A percentile compares a stretch with the other conserved stretches of the same genome.
Conservation (phyloP, 2,888 invertebrate species). For the Dichetophora obliterata region DNA sequence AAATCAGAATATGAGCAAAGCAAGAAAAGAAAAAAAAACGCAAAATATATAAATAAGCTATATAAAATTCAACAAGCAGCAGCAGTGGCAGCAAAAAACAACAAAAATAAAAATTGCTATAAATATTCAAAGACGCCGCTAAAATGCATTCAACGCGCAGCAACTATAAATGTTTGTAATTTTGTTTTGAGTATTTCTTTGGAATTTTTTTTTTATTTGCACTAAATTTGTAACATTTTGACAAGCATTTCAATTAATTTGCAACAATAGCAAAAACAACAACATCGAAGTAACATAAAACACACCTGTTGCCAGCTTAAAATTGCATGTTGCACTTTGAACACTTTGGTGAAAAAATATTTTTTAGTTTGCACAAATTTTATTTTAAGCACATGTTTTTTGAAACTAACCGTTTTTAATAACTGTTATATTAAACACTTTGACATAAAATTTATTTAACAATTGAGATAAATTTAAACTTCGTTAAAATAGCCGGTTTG, state of each 20-base stretch:
- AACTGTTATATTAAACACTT: too few relatives aligned
- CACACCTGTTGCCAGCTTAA: conserved; percentile 15
- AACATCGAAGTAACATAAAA: background rate
- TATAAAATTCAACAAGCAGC: background rate
- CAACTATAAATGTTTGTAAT: conserved; percentile 10
- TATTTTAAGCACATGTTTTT: background rate
- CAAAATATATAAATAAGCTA: background rate
- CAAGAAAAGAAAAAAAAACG: background rate
- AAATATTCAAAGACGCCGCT: background rate
- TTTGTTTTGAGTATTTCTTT: background rate
- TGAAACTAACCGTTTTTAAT: too few relatives aligned
- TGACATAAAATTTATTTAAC: too few relatives aligned
- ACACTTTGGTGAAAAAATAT: background rate
- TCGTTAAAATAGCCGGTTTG: background rate
- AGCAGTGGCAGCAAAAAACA: background rate
- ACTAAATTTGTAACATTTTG: background rate
- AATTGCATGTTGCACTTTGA: background rate
- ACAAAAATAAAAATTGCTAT: conserved; percentile 2
- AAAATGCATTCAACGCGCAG: conserved; percentile 4
- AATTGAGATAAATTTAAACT: background rate
- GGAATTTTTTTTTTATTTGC: background rate
- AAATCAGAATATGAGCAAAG: background rate
- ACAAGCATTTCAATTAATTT: conserved; percentile 7
- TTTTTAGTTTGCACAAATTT: background rate
- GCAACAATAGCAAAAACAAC: background rate